A percentile compares a stretch with the other conserved stretches of the same genome.
Evolutionary conservation across 92 coral and sea anemone species (phyloP).

Genomic region (Porites divaricata): DNA sequence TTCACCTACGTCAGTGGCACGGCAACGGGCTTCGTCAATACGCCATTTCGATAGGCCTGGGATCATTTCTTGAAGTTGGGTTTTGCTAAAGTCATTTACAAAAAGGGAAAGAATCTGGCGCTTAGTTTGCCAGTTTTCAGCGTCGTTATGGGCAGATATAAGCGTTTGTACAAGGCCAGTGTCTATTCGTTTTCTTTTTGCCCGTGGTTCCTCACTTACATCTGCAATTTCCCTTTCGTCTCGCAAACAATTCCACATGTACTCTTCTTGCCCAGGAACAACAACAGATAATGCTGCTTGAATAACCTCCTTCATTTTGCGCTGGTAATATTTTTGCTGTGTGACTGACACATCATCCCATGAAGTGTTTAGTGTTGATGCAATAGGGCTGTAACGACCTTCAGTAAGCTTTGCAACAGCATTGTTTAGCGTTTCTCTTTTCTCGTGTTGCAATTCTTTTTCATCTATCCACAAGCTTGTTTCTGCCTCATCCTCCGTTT

Average conservation of each 20-base stretch:
- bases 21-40: slow-evolving; percentile 45
- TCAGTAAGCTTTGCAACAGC: slow-evolving; percentile 20
- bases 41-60: slow-evolving; percentile 55
- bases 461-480: slow-evolving; percentile 2
- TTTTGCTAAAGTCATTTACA: slow-evolving; percentile 37
- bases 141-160: too few species aligned
- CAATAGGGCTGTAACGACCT: slow-evolving; percentile 23
- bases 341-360: slow-evolving; percentile 3
- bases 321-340: slow-evolving; percentile 18
- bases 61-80: slow-evolving; percentile 33
- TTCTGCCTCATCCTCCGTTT: not conserved
- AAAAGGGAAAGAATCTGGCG: slow-evolving; percentile 25
- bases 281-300: slow-evolving; percentile 8
- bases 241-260: slow-evolving; percentile 13
- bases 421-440: slow-evolving; percentile 5
- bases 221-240: not conserved
- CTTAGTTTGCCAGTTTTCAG: slow-evolving; percentile 43
- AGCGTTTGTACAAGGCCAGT: slow-evolving; percentile 23
- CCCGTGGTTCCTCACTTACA: not conserved
- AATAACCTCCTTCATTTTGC: slow-evolving; percentile 14
- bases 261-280: slow-evolving; percentile 26
- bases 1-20: slow-evolving; percentile 23
- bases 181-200: slow-evolving; percentile 6
- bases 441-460: slow-evolving; percentile 21
- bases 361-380: slow-evolving; percentile 5